These are phyloP conservation scores for Philereme vetulata DNA, from an alignment of 2,888 invertebrate genomes.

Conservation along the genomic window DNA sequence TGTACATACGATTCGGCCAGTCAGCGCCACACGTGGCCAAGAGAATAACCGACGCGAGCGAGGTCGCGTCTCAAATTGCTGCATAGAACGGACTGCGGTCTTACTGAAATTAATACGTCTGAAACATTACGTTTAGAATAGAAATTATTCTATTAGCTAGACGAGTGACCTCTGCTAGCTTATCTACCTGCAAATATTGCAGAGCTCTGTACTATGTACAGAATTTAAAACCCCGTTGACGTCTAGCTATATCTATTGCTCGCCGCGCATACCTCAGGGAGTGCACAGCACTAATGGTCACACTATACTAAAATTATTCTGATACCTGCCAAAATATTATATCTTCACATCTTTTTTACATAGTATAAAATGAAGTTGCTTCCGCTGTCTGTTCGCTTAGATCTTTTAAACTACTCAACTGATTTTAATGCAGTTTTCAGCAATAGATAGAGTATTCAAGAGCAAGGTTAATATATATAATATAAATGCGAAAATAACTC, in stretches of 20 bases:
- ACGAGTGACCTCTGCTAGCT: conserved; percentile 25
- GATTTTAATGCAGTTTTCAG: too few species aligned
- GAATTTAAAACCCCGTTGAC: conserved; percentile 12
- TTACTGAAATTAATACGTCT: conserved; percentile 72
- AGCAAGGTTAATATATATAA: too few species aligned
- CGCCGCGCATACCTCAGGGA: too few species aligned
- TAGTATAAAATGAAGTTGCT: too few species aligned
- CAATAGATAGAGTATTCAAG: too few species aligned
- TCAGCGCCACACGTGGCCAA: conserved; percentile 57
- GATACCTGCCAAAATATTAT: too few species aligned
- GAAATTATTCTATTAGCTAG: conserved; percentile 26
- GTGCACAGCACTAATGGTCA: too few species aligned
- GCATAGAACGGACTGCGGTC: conserved; percentile 80
- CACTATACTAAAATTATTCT: too few species aligned
- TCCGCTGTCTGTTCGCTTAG: too few species aligned
- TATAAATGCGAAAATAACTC: too few species aligned
- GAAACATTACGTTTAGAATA: conserved; percentile 59
- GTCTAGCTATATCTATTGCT: conserved; percentile 6
- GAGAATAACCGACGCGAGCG: conserved; percentile 57
- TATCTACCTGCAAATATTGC: conserved; percentile 23
- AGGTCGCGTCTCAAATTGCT: conserved; percentile 78
- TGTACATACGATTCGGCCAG: conserved; percentile 44
- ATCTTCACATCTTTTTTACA: too few species aligned
- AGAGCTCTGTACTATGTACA: conserved; percentile 2
- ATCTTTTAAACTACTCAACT: too few species aligned